These are phyloP conservation scores for Rhopalosiphum nymphaeae DNA, from an alignment of 2,888 invertebrate species.

Conservation along the genomic window DNA sequence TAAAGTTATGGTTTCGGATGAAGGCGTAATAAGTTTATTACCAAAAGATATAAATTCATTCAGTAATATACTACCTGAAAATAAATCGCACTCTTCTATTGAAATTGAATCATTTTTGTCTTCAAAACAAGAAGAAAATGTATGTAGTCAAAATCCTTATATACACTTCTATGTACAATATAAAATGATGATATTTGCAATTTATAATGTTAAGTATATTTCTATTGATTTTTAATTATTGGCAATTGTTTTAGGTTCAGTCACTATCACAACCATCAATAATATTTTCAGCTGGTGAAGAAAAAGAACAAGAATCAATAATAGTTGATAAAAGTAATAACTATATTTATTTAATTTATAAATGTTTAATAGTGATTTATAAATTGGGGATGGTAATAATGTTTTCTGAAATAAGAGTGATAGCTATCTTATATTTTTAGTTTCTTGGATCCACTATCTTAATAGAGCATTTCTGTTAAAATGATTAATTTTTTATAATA, in stretches of 20 bases:
- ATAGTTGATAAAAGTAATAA: background rate
- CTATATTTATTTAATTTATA: background rate
- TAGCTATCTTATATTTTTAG: background rate
- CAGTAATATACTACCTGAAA: background rate
- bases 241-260: background rate
- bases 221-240: background rate
- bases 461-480: too few species aligned
- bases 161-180: background rate
- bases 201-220: background rate
- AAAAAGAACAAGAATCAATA: background rate
- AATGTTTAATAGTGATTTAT: background rate
- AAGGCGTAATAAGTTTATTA: background rate
- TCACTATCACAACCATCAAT: background rate
- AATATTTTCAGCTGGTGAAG: background rate
- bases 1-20: background rate
- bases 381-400: background rate
- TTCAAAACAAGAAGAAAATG: background rate
- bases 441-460: background rate
- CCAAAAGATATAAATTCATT: background rate
- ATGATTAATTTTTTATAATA: too few species aligned
- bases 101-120: background rate
- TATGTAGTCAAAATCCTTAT: background rate
- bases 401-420: background rate
- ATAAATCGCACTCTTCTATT: background rate
- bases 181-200: background rate